These are phyloP conservation scores for Agrotis puta DNA, from an alignment of 2,888 invertebrate genomes.

Conservation along the genomic window DNA sequence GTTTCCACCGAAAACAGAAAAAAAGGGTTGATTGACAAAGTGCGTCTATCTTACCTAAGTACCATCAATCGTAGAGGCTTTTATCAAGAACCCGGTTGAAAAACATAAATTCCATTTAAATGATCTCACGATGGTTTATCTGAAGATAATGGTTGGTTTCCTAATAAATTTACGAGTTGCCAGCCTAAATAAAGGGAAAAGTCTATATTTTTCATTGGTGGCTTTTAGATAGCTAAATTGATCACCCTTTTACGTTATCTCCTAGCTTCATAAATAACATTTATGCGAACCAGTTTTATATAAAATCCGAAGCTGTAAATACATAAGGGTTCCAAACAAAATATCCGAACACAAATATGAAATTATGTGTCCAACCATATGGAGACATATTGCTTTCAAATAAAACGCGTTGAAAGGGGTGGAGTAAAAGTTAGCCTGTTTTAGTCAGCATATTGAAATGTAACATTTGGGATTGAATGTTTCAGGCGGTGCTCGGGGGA, in stretches of 20 bases:
- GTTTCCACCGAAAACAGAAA: no score
- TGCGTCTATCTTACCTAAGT: not conserved
- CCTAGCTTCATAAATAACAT: constrained; percentile 39
- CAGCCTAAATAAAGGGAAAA: constrained; percentile 10
- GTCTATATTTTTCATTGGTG: constrained; percentile 29
- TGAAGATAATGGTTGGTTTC: constrained; percentile 5
- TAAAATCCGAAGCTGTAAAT: constrained; percentile 24
- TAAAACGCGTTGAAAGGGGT: constrained; percentile 76
- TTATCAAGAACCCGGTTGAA: not conserved
- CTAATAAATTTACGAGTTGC: constrained; percentile 31
- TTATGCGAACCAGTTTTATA: constrained; percentile 15
- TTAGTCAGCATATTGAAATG: constrained; percentile 87
- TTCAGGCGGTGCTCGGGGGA: constrained; percentile 77
- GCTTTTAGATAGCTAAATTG: constrained; percentile 43
- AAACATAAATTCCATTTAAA: constrained; percentile 2
- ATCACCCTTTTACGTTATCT: constrained; percentile 38
- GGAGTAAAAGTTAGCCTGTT: constrained; percentile 80
- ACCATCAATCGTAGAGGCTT: not conserved
- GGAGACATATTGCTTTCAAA: constrained; percentile 75
- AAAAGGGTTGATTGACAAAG: not conserved
- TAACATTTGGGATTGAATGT: constrained; percentile 84
- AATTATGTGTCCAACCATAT: constrained; percentile 56
- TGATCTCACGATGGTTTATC: constrained; percentile 7
- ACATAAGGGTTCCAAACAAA: constrained; percentile 34
- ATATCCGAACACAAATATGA: constrained; percentile 56